A percentile compares a stretch with the other conserved stretches of the same genome.
These are phyloP conservation scores for Carterocephalus palaemon DNA, from an alignment of 2,888 invertebrate genomes.

Conservation along the genomic window DNA sequence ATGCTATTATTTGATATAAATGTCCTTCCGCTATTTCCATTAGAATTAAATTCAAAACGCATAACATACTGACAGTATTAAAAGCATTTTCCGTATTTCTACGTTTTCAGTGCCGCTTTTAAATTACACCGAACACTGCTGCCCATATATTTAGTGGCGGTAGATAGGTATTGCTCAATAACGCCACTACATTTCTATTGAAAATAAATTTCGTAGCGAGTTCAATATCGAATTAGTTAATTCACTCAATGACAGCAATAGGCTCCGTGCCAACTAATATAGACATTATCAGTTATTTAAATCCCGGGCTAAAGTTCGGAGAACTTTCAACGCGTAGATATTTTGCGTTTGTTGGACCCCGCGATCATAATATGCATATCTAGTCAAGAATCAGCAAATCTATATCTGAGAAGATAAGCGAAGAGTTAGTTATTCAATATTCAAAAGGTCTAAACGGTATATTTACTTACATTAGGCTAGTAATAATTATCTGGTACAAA, in stretches of 20 bases:
- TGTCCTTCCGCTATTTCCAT: too few species aligned
- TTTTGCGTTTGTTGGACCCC: not conserved
- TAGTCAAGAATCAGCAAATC: not conserved
- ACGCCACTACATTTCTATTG: conserved; percentile 21
- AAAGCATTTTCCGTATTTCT: conserved; percentile 7
- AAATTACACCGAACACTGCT: conserved; percentile 15
- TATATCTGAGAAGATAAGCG: not conserved
- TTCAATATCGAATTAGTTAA: conserved; percentile 26
- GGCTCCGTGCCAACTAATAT: conserved; percentile 23
- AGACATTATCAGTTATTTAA: conserved; percentile 22
- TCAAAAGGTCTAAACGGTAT: too few species aligned
- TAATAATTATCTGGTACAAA: not conserved
- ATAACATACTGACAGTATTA: conserved; percentile 10
- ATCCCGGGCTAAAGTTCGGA: conserved; percentile 9
- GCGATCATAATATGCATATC: not conserved
- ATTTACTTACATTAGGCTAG: too few species aligned
- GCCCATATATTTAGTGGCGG: conserved; percentile 14
- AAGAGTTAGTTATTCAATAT: too few species aligned
- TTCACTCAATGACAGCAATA: conserved; percentile 24
- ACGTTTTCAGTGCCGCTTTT: conserved; percentile 15
- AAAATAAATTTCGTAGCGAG: conserved; percentile 21
- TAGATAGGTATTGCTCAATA: conserved; percentile 13
- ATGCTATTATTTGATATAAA: too few species aligned
- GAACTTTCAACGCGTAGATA: conserved; percentile 6
- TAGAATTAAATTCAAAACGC: conserved; percentile 11